phyloP scores from a whole-genome alignment of 2,797 vertebrate species.

The Paratrypauchen microcephalus region DNA sequence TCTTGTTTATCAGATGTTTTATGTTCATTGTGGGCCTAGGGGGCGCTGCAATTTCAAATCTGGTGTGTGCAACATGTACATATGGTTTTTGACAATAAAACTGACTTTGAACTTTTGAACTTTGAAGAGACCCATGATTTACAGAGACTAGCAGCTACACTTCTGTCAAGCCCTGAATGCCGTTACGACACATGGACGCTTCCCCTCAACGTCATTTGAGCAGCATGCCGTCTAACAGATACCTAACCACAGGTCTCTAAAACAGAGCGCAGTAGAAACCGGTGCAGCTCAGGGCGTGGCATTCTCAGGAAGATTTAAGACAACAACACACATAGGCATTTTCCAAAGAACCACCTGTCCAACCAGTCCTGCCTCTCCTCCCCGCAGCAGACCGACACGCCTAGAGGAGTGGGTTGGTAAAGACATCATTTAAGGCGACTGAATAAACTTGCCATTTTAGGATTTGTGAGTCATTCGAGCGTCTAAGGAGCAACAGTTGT shows the following conservation, averaged over 20 bases:
- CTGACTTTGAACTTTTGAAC: too few relatives aligned
- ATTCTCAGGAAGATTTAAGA: neutral
- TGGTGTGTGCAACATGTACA: too few relatives aligned
- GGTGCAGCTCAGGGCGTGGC: neutral
- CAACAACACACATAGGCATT: neutral
- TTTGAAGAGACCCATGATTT: too few relatives aligned
- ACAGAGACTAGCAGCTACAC: too few relatives aligned
- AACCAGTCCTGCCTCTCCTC: neutral
- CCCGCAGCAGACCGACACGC: neutral
- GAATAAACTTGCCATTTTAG: neutral
- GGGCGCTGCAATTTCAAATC: too few relatives aligned
- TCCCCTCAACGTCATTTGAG: neutral
- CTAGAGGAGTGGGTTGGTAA: neutral
- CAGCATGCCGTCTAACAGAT: neutral
- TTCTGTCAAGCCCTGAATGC: too few relatives aligned
- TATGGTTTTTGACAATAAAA: too few relatives aligned
- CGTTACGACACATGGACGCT: neutral
- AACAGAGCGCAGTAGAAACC: neutral
- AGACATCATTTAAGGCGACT: neutral
- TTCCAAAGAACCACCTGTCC: neutral
- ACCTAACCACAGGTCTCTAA: neutral
- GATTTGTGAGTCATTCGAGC: neutral
- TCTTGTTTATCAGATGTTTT: too few relatives aligned
- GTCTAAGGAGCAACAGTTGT: neutral
- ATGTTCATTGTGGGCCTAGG: too few relatives aligned